Conservation (phyloP, 2,888 invertebrate species). For the Eristalis pertinax region DNA sequence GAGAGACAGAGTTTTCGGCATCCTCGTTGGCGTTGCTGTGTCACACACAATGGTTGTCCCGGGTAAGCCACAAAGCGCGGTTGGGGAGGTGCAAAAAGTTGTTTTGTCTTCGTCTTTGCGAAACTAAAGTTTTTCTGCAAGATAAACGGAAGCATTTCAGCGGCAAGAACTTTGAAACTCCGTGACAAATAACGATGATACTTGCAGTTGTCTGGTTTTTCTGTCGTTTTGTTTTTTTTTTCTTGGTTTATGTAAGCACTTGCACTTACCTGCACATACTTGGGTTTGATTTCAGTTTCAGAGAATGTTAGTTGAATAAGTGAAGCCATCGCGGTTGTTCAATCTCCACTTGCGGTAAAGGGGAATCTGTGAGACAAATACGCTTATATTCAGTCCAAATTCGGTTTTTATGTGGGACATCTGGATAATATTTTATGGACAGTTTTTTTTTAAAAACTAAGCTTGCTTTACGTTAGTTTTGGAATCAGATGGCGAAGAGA, state of each 20-base stretch:
- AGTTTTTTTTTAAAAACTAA: no score
- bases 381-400: no score
- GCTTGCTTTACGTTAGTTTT: no score
- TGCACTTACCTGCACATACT: neutral
- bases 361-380: no score
- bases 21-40: neutral
- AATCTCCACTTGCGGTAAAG: no score
- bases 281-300: conserved; percentile 5
- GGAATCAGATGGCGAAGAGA: no score
- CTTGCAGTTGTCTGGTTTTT: conserved; percentile 1
- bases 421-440: neutral
- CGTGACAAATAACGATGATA: conserved; percentile 62
- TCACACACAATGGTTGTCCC: neutral
- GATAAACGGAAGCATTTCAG: conserved; percentile 64
- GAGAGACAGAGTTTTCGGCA: conserved; percentile 25
- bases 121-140: conserved; percentile 38
- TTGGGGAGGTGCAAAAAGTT: conserved; percentile 29
- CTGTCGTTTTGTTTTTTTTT: conserved; percentile 18
- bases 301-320: conserved; percentile 16
- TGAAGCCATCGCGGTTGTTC: conserved; percentile 8
- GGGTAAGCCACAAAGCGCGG: neutral
- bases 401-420: neutral
- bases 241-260: neutral
- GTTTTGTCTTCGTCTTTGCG: conserved; percentile 43
- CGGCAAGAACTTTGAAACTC: conserved; percentile 54